phyloP scores from a whole-genome alignment of 2,113 vertebrate species.

The Callospermophilus lateralis region DNA sequence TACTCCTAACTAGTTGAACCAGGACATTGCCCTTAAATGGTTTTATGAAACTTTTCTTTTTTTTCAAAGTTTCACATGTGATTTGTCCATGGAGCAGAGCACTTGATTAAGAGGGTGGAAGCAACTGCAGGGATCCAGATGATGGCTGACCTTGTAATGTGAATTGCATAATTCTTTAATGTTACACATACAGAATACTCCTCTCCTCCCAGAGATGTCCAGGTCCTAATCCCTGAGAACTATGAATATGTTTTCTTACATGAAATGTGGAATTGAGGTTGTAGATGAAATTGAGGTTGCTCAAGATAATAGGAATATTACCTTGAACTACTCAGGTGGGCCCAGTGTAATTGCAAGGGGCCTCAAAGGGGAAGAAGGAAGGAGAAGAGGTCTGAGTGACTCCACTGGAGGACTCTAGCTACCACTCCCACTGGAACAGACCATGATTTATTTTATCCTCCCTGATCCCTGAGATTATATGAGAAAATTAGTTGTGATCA shows the following conservation, averaged over 20 bases:
- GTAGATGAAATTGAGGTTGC: background rate
- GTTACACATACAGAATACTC: too few species aligned
- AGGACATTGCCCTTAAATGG: too few species aligned
- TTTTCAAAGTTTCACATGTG: too few species aligned
- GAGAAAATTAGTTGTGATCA: background rate
- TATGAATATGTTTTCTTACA: background rate
- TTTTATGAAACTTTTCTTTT: too few species aligned
- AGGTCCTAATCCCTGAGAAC: too few species aligned
- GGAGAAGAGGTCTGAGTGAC: background rate
- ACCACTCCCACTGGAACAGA: background rate
- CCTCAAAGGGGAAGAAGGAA: background rate
- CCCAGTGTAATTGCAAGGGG: background rate
- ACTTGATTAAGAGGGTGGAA: too few species aligned
- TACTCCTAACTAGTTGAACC: too few species aligned
- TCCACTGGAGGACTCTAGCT: fast-evolving
- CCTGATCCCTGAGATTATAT: background rate
- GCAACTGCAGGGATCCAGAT: too few species aligned
- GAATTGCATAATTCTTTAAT: too few species aligned
- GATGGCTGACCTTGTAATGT: too few species aligned
- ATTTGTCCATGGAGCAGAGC: too few species aligned
- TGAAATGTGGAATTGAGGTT: background rate
- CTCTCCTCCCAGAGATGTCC: too few species aligned
- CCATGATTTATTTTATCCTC: slow-evolving; percentile 8
- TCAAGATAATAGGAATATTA: background rate
- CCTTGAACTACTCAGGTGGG: background rate